Base-by-base conservation (phyloP, 2,797 vertebrate species). In the Amblyraja radiata region DNA sequence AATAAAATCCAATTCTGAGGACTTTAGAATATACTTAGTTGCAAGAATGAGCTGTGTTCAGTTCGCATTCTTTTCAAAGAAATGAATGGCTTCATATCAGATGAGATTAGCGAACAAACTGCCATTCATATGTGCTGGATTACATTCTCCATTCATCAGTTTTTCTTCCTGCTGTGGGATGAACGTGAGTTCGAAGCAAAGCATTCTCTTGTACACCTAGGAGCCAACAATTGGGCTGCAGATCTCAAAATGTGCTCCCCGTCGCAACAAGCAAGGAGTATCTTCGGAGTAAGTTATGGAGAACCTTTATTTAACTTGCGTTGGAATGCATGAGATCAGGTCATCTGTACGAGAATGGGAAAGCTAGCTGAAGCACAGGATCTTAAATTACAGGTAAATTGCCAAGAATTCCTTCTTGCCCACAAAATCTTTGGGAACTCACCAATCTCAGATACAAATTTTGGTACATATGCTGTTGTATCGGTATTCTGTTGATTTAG, bases 331-430 rank as follows among this genome's bases (percentile, higher is more conserved):
- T 9, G 14, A 65, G 58, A 32, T 0, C 0, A 36, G 65, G n/a
- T 65, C 1, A 58, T n/a, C 58, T 63, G 0, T 36, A 36, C 65
- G 13, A 16, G 1, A n/a, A 63, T 63, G n/a, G n/a, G 54, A 63
- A 86, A 86, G 16, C 28, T 63, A 9, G 16, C 18, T 65, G 13
- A 88, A 88, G 32, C 54, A 83, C 10, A 54, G 28, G 65, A 32
- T 68, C 83, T 86, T 86, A n/a, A 86, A 63, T 86, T 86, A 86
- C 28, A n/a, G n/a, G 28, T 63, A 86, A 16, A 58, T 58, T 83
- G 81, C 28, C 81, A 83, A 83, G 28, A 23, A 58, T 54, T 83
- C 1, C 80, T 46, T 46, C 11, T 3, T 23, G 23, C 81, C 23
- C 46, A 0, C 18, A 25, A 21, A 21, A 25, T 25, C 71, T 21